Evolutionary conservation across 2,113 vertebrate genomes (phyloP).

Genomic region (Microcebus lehilahytsara): DNA sequence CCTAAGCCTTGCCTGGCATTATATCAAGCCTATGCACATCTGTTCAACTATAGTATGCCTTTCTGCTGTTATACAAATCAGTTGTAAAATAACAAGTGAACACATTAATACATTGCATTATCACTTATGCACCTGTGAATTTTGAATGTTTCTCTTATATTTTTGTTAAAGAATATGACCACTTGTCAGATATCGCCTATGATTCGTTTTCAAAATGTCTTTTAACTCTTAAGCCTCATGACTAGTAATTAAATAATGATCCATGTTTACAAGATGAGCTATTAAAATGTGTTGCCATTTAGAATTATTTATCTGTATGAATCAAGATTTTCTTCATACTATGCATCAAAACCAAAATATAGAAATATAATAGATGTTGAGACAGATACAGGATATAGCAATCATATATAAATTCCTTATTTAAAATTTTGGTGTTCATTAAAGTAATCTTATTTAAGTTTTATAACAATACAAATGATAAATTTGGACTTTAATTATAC

Average conservation of each 20-base stretch:
- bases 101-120: not conserved
- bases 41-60: not conserved
- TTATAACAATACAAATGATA: constrained; percentile 1
- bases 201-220: constrained; percentile 13
- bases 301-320: not conserved
- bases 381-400: not conserved
- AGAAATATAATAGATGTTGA: constrained; percentile 12
- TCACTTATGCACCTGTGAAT: not conserved
- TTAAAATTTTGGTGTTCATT: constrained; percentile 35
- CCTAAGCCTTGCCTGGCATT: not conserved
- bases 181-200: not conserved
- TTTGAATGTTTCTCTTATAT: not conserved
- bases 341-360: not conserved
- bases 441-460: not conserved
- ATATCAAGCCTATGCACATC: not conserved
- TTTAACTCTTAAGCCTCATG: not conserved
- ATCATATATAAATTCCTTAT: not conserved
- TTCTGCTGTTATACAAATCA: constrained; percentile 9
- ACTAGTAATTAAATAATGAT: constrained; percentile 29
- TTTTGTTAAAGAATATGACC: constrained; percentile 18
- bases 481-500: constrained; percentile 38
- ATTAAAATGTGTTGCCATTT: constrained; percentile 27
- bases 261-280: not conserved
- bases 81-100: constrained; percentile 33
- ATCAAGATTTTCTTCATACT: not conserved